A percentile compares a stretch with the other conserved stretches of the same genome.
Conservation (phyloP, 92 coral and sea anemone species). For the Actinernus sp. region DNA sequence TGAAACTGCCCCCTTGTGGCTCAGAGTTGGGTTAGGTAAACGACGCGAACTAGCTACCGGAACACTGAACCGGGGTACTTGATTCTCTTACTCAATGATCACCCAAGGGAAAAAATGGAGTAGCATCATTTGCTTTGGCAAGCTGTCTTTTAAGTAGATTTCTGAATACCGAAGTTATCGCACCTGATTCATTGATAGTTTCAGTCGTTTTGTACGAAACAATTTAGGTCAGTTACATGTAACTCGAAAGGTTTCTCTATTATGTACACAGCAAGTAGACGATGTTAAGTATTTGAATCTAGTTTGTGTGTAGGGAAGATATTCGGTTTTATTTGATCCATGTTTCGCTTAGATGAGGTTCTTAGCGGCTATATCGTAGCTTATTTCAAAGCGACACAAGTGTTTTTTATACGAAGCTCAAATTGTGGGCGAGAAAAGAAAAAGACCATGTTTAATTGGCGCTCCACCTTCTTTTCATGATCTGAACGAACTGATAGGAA, state of each 20-base stretch:
- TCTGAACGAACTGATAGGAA: too few species aligned
- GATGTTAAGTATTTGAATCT: too few species aligned
- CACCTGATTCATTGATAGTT: too few species aligned
- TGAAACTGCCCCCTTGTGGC: conserved; percentile 13
- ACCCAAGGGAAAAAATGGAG: conserved; percentile 23
- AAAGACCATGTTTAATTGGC: conserved; percentile 35
- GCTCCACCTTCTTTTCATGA: conserved; percentile 74
- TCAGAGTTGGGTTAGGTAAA: too few species aligned
- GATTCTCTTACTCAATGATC: conserved; percentile 26
- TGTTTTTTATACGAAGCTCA: not conserved
- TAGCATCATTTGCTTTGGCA: conserved; percentile 19
- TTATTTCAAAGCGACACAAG: not conserved
- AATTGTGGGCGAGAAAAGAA: not conserved
- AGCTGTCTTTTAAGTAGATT: conserved; percentile 16
- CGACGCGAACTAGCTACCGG: conserved; percentile 25
- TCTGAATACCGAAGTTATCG: too few species aligned
- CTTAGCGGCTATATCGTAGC: too few species aligned
- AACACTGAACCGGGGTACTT: conserved; percentile 20
- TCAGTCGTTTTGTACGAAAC: too few species aligned
- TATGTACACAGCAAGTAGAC: not conserved
- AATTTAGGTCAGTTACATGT: too few species aligned
- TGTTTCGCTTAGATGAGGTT: too few species aligned
- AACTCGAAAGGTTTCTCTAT: too few species aligned
- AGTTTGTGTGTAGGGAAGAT: too few species aligned
- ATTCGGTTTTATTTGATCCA: too few species aligned